These are phyloP conservation scores for Enteromius trimaculatus DNA, from an alignment of 2,797 vertebrate genomes.

Conservation along the genomic window DNA sequence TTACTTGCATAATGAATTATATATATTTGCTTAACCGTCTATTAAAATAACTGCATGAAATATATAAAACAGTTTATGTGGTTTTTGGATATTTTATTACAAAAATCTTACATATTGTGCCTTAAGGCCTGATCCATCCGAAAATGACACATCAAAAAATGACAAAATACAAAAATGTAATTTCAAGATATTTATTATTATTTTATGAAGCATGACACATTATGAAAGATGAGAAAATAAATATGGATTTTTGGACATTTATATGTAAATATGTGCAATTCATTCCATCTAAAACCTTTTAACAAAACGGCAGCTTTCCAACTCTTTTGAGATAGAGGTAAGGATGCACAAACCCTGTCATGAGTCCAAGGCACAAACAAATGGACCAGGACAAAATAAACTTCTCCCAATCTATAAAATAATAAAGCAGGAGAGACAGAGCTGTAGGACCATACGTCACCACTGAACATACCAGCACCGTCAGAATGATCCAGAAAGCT, in stretches of 20 bases:
- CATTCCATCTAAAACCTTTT: neutral
- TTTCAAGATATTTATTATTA: neutral
- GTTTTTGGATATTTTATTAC: too few species aligned
- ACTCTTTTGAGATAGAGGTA: neutral
- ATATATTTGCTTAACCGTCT: too few species aligned
- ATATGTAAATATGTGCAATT: neutral
- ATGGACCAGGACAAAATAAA: slow-evolving; percentile 14
- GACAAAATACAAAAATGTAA: neutral
- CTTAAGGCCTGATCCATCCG: too few species aligned
- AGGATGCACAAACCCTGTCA: neutral
- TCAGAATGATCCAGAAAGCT: slow-evolving; percentile 24
- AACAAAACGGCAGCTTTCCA: slow-evolving; percentile 14
- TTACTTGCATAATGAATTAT: too few species aligned
- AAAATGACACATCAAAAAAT: neutral
- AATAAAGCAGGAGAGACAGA: neutral
- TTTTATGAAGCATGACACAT: neutral
- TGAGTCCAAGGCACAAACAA: neutral
- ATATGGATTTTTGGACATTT: neutral
- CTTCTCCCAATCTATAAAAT: neutral
- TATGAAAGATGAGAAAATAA: neutral
- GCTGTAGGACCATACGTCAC: neutral
- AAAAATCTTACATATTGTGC: too few species aligned
- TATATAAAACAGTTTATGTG: too few species aligned
- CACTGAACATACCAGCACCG: slow-evolving; percentile 8
- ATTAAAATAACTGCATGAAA: too few species aligned